phyloP scores from a whole-genome alignment of 1,140 invertebrate genomes.

The Aphis gossypii region DNA sequence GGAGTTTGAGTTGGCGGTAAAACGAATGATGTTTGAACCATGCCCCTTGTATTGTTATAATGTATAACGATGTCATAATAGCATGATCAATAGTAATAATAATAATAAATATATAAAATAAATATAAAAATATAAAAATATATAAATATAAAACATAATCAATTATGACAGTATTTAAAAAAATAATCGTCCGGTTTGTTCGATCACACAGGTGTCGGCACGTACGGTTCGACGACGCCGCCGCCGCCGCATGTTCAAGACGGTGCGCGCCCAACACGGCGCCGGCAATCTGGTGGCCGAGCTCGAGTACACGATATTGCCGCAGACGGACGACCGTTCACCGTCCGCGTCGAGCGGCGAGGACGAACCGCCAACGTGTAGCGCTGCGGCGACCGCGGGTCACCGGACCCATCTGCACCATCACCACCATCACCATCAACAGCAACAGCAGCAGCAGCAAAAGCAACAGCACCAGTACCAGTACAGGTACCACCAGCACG shows the following conservation, averaged over 20 bases:
- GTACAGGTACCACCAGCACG: neutral
- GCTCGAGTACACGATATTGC: conserved; percentile 52
- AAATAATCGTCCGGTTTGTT: neutral
- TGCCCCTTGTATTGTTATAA: too few species aligned
- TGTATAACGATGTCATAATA: too few species aligned
- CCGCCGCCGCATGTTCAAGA: conserved; percentile 36
- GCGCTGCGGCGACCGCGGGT: neutral
- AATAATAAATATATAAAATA: too few species aligned
- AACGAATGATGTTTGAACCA: too few species aligned
- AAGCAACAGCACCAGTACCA: neutral
- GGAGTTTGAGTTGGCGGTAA: too few species aligned
- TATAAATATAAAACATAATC: too few species aligned
- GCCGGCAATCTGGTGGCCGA: conserved; percentile 19
- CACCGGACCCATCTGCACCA: neutral
- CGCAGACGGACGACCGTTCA: conserved; percentile 49
- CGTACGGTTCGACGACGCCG: neutral
- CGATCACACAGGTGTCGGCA: neutral
- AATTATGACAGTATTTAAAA: too few species aligned
- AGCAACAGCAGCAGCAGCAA: neutral
- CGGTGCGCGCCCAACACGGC: conserved; percentile 50
- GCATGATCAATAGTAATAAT: too few species aligned
- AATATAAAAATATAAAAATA: too few species aligned
- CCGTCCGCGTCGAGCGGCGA: conserved; percentile 17
- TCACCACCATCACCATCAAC: neutral
- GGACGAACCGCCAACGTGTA: neutral